Base-by-base conservation (phyloP, 2,888 invertebrate genomes). In the Chromoteleia sp. region DNA sequence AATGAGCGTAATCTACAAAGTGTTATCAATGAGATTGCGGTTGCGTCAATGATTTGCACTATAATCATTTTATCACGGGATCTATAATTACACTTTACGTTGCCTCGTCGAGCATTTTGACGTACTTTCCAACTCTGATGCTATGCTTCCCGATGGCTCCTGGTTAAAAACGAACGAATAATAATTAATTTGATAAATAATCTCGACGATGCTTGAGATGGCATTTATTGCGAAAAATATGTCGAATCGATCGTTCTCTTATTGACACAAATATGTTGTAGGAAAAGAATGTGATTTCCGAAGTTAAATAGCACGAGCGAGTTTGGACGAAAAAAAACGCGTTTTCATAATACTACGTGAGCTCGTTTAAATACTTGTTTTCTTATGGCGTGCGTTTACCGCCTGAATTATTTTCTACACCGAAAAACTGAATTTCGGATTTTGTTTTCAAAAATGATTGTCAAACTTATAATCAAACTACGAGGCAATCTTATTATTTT, bases 11-110 rank as follows among this genome's bases (percentile, higher is more conserved):
- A 73, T 73, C 54, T 61, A 19, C 58, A 33, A 0, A 17, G 43
- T 15, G 52, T 74, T 74, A 74, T 74, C 74, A 65, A 63, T 74
- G 63, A 73, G 63, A 71, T 71, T 61, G 59, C 45, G n/a, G 41
- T 71, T 71, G 39, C 61, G 61, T 71, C 71, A 71, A 48, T 61
- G 71, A 71, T 71, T 71, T 71, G 50, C 61, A 71, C 71, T 61
- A 25, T 43, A 61, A 71, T 71, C 52, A 52, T 59, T 71, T 71
- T 71, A 71, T 71, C 71, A 39, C 19, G 41, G 61, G 36, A 71
- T 71, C 71, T 71, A 41, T 71, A 71, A 71, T 71, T 59, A 59
- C 41, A 48, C 43, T 58, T 50, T 43, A 70, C 48, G 56, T 48
- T 10, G 36, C 21, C 19, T 50, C 21, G 39, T 39, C 10, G 17